phyloP scores from a whole-genome alignment of 2,888 invertebrate genomes.

The Chesias legatella region DNA sequence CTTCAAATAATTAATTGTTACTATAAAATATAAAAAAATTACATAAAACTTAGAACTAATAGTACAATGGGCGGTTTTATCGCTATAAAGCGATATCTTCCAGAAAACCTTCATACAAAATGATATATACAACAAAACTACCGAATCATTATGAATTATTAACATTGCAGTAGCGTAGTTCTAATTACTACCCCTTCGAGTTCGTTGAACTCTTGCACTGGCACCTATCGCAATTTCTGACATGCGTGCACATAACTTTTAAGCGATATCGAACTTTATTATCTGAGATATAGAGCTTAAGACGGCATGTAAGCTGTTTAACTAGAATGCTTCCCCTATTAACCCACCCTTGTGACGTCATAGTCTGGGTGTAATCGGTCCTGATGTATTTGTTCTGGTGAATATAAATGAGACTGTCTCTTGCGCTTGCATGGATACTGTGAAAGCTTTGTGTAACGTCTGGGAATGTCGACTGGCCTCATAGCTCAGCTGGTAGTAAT shows the following conservation, averaged over 20 bases:
- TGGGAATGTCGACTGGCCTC: too few relatives aligned
- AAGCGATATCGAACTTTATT: constrained; percentile 14
- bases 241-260: constrained; percentile 24
- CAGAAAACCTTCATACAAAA: too few relatives aligned
- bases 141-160: neutral
- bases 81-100: too few relatives aligned
- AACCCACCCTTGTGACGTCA: constrained; percentile 49
- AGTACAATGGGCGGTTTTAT: too few relatives aligned
- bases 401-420: constrained; percentile 37
- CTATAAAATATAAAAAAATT: too few relatives aligned
- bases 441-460: too few relatives aligned
- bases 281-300: constrained; percentile 5
- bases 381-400: constrained; percentile 45
- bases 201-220: constrained; percentile 41
- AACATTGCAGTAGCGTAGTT: neutral
- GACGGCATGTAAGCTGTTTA: constrained; percentile 10
- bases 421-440: neutral
- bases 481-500: too few relatives aligned
- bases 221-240: constrained; percentile 35
- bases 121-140: too few relatives aligned
- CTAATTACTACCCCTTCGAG: constrained; percentile 24
- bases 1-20: too few relatives aligned
- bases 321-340: constrained; percentile 34
- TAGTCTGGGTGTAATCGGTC: constrained; percentile 66
- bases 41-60: too few relatives aligned